phyloP scores from a whole-genome alignment of 1,140 invertebrate species.

The Sogatella furcifera region DNA sequence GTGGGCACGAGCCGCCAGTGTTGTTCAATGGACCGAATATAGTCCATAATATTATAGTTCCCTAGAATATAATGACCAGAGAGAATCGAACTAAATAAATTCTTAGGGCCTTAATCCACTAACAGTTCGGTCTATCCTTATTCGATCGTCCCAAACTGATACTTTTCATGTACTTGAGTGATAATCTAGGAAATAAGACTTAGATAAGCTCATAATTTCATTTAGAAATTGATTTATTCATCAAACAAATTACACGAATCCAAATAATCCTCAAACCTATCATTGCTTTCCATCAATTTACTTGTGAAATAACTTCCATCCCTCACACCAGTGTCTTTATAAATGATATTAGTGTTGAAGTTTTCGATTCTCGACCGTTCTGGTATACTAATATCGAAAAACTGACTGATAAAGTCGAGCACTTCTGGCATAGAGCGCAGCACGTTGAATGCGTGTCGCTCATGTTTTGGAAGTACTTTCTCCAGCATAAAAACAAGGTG shows the following conservation, averaged over 20 bases:
- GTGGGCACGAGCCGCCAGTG: too few species aligned
- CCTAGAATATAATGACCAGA: too few species aligned
- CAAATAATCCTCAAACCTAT: background rate
- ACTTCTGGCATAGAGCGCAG: conserved; percentile 56
- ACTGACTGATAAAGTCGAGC: conserved; percentile 48
- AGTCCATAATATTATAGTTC: too few species aligned
- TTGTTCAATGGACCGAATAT: too few species aligned
- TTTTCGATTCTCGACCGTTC: background rate
- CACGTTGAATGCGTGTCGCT: conserved; percentile 67
- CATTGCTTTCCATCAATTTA: background rate
- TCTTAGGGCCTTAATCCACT: too few species aligned
- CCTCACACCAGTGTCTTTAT: background rate
- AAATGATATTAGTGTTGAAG: background rate
- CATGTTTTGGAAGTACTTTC: conserved; percentile 54
- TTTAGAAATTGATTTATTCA: background rate
- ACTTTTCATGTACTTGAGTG: too few species aligned
- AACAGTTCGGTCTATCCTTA: too few species aligned
- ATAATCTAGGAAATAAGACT: too few species aligned
- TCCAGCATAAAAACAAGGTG: conserved; percentile 91
- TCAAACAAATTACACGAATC: background rate
- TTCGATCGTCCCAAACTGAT: too few species aligned
- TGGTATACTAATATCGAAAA: conserved; percentile 15
- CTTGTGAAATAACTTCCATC: background rate
- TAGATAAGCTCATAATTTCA: too few species aligned
- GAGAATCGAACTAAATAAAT: too few species aligned